Conservation (phyloP, 2,888 invertebrate species). For the Conops quadrifasciatus region DNA sequence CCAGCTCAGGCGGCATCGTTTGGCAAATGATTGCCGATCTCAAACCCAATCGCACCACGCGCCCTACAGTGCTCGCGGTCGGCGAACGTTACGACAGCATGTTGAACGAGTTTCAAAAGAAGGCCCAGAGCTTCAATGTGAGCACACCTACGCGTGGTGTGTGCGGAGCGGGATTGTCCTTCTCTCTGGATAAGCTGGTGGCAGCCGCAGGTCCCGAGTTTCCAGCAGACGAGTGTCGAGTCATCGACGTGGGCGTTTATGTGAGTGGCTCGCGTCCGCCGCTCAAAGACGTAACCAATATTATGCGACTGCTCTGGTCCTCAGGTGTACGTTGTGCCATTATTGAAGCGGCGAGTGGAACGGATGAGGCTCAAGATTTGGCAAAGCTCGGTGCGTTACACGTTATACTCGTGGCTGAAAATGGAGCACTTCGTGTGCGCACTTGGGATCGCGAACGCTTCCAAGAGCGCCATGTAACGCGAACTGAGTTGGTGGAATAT, state of each 20-base stretch:
- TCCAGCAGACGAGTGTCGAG: conserved; percentile 67
- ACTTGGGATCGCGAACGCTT: conserved; percentile 74
- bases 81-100: conserved; percentile 91
- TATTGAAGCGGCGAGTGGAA: conserved; percentile 67
- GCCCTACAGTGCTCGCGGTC: conserved; percentile 79
- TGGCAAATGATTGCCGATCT: conserved; percentile 68
- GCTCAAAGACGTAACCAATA: conserved; percentile 67
- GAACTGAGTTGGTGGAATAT: conserved; percentile 74
- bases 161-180: conserved; percentile 82
- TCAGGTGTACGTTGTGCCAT: conserved; percentile 73
- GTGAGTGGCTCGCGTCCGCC: conserved; percentile 71
- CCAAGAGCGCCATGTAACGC: conserved; percentile 72
- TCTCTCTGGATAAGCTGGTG: conserved; percentile 82
- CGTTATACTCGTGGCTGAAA: conserved; percentile 68
- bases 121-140: conserved; percentile 61
- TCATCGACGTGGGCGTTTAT: conserved; percentile 75
- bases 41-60: conserved; percentile 62
- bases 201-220: conserved; percentile 69
- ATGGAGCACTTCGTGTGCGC: conserved; percentile 63
- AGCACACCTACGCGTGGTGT: conserved; percentile 57
- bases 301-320: conserved; percentile 75
- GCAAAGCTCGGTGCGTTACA: conserved; percentile 71
- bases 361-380: conserved; percentile 74
- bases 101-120: conserved; percentile 74
- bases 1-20: conserved; percentile 69